phyloP scores from a whole-genome alignment of 2,888 invertebrate genomes.

The Entomobrya multifasciata region DNA sequence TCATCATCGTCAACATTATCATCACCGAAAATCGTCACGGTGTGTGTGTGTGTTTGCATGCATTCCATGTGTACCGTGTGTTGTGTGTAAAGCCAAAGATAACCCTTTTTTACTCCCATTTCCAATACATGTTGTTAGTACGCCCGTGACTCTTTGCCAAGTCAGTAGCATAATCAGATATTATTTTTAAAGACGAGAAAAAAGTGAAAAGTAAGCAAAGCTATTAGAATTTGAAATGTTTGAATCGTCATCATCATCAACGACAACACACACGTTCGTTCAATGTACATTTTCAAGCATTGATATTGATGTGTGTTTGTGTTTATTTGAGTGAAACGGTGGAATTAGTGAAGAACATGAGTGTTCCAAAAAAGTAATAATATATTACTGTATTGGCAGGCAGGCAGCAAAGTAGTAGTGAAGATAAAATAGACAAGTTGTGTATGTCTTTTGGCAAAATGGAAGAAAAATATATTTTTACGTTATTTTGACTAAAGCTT shows the following conservation, averaged over 20 bases:
- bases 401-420: too few relatives aligned
- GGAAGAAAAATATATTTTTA: background rate
- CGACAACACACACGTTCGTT: background rate
- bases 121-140: slow-evolving; percentile 49
- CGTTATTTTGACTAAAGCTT: background rate
- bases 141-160: slow-evolving; percentile 74
- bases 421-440: background rate
- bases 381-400: slow-evolving; percentile 19
- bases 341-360: background rate
- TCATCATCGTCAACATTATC: slow-evolving; percentile 46
- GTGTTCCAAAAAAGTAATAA: slow-evolving; percentile 7
- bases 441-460: slow-evolving; percentile 29
- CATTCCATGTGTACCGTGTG: background rate
- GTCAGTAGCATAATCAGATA: slow-evolving; percentile 54
- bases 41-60: slow-evolving; percentile 30
- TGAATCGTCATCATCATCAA: slow-evolving; percentile 2
- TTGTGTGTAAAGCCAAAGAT: too few relatives aligned
- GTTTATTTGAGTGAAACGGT: slow-evolving; percentile 33
- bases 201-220: slow-evolving; percentile 54
- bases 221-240: slow-evolving; percentile 50
- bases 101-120: too few relatives aligned
- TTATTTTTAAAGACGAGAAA: slow-evolving; percentile 5
- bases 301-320: background rate
- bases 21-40: background rate
- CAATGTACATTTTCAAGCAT: too few relatives aligned